Base-by-base conservation (phyloP, 2,888 invertebrate species). In the Alsophila aescularia region DNA sequence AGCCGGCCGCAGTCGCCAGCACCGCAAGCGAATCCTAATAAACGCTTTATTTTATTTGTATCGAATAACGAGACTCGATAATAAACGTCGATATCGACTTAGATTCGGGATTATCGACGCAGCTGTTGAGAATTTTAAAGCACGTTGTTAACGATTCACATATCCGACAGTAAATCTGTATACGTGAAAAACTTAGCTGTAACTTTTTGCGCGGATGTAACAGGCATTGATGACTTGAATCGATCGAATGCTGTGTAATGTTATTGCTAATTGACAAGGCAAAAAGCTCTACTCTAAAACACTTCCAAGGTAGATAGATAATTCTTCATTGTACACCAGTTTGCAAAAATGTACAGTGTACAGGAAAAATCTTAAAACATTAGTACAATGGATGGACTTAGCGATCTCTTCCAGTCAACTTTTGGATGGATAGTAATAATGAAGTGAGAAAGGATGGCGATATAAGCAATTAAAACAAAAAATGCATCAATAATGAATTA, bases 11-110 rank as follows among this genome's bases (percentile, higher is more conserved):
- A 70, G 75, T 77, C 80, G 79, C 75, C 77, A 82, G 78, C 80
- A 77, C 83, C 85, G 84, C 62, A 80, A 81, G 88, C 88, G 90
- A 91, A 87, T 90, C 83, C 85, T 90, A 91, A 91, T 90, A 89
- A 87, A 88, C 85, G 87, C 85, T 88, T 90, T 88, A 85, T 90
- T 90, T 91, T 90, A 87, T 89, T 91, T 90, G 83, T 81, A 72
- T 69, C 71, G 82, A 81, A 88, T 85, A 87, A 88, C 83, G 84
- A 85, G 83, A 79, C 77, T 73, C 77, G 82, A 81, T 84, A 85
- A 85, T 87, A 88, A 82, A 86, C 79, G 83, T 84, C 78, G 82
- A 83, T 83, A 86, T 85, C 85, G 81, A 78, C 79, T 85, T 83
- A 85, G 83, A 82, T 79, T 81, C 78, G 72, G 77, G 81, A 83